phyloP scores from a whole-genome alignment of 2,888 invertebrate genomes.

The Coremacera marginata region DNA sequence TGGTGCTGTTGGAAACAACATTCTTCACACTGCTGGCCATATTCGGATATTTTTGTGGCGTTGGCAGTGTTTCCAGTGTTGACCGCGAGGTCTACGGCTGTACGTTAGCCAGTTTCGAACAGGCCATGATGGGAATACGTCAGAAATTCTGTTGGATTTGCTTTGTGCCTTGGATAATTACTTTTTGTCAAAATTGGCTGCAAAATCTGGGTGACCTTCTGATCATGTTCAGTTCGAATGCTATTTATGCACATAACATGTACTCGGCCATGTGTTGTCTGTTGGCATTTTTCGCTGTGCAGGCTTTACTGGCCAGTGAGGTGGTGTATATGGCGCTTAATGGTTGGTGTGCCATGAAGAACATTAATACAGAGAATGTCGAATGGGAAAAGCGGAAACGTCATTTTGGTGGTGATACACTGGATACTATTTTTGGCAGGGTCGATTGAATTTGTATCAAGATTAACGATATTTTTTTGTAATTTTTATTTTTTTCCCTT shows the following conservation, averaged over 20 bases:
- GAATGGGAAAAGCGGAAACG: constrained; percentile 48
- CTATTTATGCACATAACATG: constrained; percentile 48
- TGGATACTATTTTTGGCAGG: constrained; percentile 45
- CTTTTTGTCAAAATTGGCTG: constrained; percentile 51
- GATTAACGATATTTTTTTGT: background rate
- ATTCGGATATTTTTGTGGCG: constrained; percentile 50
- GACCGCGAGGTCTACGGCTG: constrained; percentile 40
- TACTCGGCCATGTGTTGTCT: constrained; percentile 44
- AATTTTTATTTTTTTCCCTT: too few relatives aligned
- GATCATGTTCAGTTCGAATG: constrained; percentile 43
- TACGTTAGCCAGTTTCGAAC: constrained; percentile 46
- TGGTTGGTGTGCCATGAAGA: constrained; percentile 53
- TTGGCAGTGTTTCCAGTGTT: constrained; percentile 32
- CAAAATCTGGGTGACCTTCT: constrained; percentile 48
- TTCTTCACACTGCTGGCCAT: constrained; percentile 51
- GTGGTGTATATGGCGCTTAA: constrained; percentile 50
- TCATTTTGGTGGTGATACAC: constrained; percentile 44
- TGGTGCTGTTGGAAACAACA: constrained; percentile 47
- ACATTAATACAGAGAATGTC: constrained; percentile 51
- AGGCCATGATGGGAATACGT: constrained; percentile 50
- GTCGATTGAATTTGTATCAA: constrained; percentile 34
- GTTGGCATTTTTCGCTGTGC: constrained; percentile 45
- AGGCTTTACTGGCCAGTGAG: constrained; percentile 50
- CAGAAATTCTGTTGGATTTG: constrained; percentile 53
- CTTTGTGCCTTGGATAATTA: constrained; percentile 55